phyloP scores from a whole-genome alignment of 2,113 vertebrate genomes.

The Neomonachus schauinslandi region DNA sequence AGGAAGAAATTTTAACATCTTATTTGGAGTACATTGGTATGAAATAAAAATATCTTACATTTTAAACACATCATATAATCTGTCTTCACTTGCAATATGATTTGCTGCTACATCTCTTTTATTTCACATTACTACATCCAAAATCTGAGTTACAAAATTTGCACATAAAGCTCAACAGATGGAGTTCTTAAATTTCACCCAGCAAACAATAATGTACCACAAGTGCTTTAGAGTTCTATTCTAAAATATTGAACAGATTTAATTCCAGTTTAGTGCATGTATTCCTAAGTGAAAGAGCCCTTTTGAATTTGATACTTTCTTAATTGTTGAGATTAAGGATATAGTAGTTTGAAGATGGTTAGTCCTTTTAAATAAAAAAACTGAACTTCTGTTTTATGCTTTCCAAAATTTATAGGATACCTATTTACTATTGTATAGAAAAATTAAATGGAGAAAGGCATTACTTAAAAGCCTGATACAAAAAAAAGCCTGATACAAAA shows the following conservation, averaged over 20 bases:
- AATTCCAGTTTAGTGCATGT: neutral
- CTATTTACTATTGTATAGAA: neutral
- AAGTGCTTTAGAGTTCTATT: neutral
- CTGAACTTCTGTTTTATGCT: neutral
- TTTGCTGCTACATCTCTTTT: conserved; percentile 21
- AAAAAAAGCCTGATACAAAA: neutral
- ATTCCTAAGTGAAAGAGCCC: neutral
- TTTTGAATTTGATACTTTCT: neutral
- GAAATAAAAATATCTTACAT: conserved; percentile 4
- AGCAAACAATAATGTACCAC: neutral
- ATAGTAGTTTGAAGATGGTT: neutral
- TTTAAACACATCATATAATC: neutral
- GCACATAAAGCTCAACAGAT: conserved; percentile 38
- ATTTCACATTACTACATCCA: neutral
- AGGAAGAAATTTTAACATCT: neutral
- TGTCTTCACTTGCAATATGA: neutral
- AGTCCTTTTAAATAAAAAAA: neutral
- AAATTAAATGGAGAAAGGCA: neutral
- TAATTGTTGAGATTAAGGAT: neutral
- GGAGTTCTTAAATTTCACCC: neutral
- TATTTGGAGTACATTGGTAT: neutral
- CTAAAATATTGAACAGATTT: conserved; percentile 26
- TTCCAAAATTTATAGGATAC: neutral
- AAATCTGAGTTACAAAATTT: conserved; percentile 15
- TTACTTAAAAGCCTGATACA: neutral